phyloP scores from a whole-genome alignment of 2,113 vertebrate species.

The Clupea harengus region DNA sequence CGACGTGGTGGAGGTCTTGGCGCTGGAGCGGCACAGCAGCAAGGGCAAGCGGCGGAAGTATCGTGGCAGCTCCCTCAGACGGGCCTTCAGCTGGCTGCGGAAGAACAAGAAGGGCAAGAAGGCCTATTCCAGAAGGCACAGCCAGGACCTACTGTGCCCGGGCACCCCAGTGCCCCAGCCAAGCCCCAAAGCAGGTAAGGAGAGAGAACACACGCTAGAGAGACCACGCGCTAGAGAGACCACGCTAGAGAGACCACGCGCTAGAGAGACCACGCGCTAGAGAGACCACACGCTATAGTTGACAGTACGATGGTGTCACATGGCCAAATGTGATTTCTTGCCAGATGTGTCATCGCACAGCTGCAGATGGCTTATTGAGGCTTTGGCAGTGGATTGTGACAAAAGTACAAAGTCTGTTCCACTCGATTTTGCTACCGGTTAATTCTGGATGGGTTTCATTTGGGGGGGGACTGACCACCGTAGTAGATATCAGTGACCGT shows the following conservation, averaged over 20 bases:
- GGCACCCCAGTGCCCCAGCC: constrained; percentile 35
- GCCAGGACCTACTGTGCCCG: constrained; percentile 50
- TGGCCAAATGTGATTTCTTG: background rate
- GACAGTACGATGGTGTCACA: background rate
- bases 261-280: background rate
- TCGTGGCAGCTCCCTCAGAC: constrained; percentile 61
- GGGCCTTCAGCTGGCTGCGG: constrained; percentile 75
- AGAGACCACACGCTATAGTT: no score
- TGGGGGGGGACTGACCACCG: no score
- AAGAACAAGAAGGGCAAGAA: constrained; percentile 70
- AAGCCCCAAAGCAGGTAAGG: constrained; percentile 10
- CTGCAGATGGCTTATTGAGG: background rate
- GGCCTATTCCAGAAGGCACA: constrained; percentile 57
- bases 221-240: background rate
- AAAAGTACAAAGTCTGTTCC: background rate
- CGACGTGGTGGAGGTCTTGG: constrained; percentile 74
- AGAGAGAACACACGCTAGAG: background rate
- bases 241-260: background rate
- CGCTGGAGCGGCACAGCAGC: constrained; percentile 63
- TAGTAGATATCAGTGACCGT: background rate
- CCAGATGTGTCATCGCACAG: background rate
- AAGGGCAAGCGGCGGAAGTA: constrained; percentile 63
- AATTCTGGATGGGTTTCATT: no score
- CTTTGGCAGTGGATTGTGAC: background rate
- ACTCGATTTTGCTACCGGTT: no score